phyloP scores from a whole-genome alignment of 2,113 vertebrate genomes.

The Pristiophorus japonicus region DNA sequence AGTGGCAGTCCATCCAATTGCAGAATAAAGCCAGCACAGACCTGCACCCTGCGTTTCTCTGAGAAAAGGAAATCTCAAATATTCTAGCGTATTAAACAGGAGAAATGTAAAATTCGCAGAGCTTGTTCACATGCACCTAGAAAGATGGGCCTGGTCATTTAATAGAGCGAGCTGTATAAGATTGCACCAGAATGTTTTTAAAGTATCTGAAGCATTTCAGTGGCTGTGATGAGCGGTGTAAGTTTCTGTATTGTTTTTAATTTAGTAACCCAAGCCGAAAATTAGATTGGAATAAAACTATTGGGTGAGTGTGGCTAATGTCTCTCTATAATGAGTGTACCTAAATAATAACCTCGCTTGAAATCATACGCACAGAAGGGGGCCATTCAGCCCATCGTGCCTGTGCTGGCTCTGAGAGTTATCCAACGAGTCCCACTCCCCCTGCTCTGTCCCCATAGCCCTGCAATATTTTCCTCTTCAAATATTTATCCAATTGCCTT shows the following conservation, averaged over 20 bases:
- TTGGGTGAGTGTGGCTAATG: too few relatives aligned
- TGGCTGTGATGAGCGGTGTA: not conserved
- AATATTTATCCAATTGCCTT: not conserved
- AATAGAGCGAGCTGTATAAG: not conserved
- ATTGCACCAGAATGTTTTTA: not conserved
- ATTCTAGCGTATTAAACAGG: not conserved
- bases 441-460: not conserved
- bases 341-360: not conserved
- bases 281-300: not conserved
- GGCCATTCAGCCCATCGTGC: not conserved
- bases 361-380: not conserved
- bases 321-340: not conserved
- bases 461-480: not conserved
- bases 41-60: not conserved
- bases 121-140: not conserved
- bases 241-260: not conserved
- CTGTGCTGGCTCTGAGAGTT: not conserved
- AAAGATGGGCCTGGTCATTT: not conserved
- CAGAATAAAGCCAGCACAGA: not conserved
- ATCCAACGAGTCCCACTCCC: not conserved
- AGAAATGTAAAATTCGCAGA: not conserved
- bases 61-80: not conserved
- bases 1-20: conserved; percentile 24
- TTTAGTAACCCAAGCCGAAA: not conserved
- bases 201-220: not conserved